phyloP scores from a whole-genome alignment of 2,888 invertebrate genomes.

The Ethmia dodecea region DNA sequence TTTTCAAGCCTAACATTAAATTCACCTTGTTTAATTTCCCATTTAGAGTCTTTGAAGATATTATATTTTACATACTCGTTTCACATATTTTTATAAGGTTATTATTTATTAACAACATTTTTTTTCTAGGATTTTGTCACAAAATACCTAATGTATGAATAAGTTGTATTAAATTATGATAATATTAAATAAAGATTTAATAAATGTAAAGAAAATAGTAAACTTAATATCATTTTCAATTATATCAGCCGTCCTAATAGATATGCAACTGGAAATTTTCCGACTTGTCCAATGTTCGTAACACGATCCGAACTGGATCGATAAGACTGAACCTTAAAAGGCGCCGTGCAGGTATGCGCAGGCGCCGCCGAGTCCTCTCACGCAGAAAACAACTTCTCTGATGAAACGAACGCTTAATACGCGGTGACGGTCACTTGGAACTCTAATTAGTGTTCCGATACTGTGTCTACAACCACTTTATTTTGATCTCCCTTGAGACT shows the following conservation, averaged over 20 bases:
- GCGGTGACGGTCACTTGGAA: slow-evolving; percentile 68
- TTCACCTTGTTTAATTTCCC: too few relatives aligned
- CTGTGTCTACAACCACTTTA: slow-evolving; percentile 14
- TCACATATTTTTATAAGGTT: too few relatives aligned
- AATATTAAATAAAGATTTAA: not conserved
- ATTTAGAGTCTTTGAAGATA: too few relatives aligned
- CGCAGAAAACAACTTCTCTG: slow-evolving; percentile 67
- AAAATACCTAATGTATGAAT: too few relatives aligned
- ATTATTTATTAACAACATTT: too few relatives aligned
- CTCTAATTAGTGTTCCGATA: slow-evolving; percentile 66
- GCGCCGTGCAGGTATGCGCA: slow-evolving; percentile 45
- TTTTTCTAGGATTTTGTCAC: too few relatives aligned
- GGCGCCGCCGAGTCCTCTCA: slow-evolving; percentile 61
- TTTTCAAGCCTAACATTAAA: too few relatives aligned
- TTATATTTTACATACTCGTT: too few relatives aligned
- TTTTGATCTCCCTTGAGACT: not conserved
- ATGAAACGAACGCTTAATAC: slow-evolving; percentile 72
- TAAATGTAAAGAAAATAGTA: not conserved
- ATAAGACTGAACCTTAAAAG: slow-evolving; percentile 52
- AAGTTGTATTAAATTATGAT: not conserved
- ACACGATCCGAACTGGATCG: slow-evolving; percentile 51
- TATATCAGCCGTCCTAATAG: slow-evolving; percentile 11
- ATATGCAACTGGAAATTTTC: slow-evolving; percentile 6
- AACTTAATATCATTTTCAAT: not conserved
- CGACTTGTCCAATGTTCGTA: slow-evolving; percentile 28